Evolutionary conservation across 1,140 invertebrate genomes (phyloP).

Genomic region (Colletes gigas): DNA sequence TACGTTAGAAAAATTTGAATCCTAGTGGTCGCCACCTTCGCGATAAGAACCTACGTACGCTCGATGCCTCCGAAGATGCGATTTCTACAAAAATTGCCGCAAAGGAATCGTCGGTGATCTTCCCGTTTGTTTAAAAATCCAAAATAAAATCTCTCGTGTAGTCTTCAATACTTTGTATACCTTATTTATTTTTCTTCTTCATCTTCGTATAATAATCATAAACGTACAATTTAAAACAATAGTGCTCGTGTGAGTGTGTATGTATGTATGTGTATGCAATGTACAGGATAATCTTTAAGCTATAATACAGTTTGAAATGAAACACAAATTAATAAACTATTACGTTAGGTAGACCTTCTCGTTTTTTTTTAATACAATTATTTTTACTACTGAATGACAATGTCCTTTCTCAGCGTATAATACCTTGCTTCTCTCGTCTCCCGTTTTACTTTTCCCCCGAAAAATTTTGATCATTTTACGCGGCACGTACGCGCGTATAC

Average conservation of each 20-base stretch:
- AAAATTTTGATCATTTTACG: conserved; percentile 47
- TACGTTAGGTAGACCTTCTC: conserved; percentile 75
- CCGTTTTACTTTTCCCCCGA: conserved; percentile 50
- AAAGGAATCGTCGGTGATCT: conserved; percentile 61
- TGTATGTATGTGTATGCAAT: conserved; percentile 80
- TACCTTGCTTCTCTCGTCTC: conserved; percentile 35
- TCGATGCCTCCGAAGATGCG: conserved; percentile 63
- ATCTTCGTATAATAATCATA: conserved; percentile 80
- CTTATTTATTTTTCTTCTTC: conserved; percentile 78
- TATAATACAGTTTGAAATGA: conserved; percentile 80
- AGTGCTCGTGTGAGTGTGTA: conserved; percentile 73
- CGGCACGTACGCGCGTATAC: conserved; percentile 12
- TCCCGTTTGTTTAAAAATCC: conserved; percentile 60
- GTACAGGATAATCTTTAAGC: conserved; percentile 81
- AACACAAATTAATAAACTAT: conserved; percentile 80
- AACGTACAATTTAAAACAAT: conserved; percentile 80
- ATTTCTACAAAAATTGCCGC: conserved; percentile 50
- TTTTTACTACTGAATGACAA: conserved; percentile 80
- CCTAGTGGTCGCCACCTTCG: too few species aligned
- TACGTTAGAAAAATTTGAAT: too few species aligned
- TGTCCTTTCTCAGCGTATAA: conserved; percentile 56
- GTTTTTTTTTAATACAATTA: conserved; percentile 77
- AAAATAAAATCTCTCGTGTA: conserved; percentile 77
- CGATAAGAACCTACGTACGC: neutral
- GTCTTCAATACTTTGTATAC: conserved; percentile 78